Evolutionary conservation across 2,113 vertebrate genomes (phyloP).

Genomic region (Litocranius walleri): DNA sequence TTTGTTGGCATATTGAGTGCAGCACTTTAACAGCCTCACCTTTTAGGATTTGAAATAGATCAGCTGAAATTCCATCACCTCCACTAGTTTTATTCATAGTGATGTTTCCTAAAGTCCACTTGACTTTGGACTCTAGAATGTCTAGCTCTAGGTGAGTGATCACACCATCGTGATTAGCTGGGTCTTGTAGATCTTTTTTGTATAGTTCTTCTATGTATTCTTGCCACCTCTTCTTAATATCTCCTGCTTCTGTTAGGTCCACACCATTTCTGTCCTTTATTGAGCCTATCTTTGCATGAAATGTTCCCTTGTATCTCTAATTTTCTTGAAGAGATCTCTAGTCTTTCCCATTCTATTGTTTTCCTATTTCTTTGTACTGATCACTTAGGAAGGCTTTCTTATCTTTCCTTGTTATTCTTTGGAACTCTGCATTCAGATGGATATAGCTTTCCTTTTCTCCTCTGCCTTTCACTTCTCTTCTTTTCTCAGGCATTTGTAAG

Average conservation of each 20-base stretch:
- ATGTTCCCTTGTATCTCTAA: background rate
- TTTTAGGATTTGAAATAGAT: background rate
- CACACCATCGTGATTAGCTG: background rate
- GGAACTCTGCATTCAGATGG: background rate
- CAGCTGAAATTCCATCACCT: background rate
- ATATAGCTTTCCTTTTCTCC: background rate
- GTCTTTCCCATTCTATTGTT: background rate
- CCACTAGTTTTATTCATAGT: background rate
- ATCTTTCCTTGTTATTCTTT: background rate
- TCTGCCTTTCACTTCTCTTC: background rate
- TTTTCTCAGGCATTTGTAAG: background rate
- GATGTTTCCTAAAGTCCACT: background rate
- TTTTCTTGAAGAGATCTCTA: background rate
- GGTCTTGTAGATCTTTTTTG: background rate
- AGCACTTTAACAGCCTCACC: background rate
- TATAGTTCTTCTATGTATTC: background rate
- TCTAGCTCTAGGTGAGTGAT: background rate
- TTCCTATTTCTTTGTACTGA: background rate
- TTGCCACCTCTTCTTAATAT: background rate
- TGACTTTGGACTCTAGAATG: background rate
- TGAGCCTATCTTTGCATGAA: background rate
- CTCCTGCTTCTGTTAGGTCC: background rate
- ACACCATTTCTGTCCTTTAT: background rate
- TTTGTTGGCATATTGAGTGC: background rate
- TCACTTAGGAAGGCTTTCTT: background rate